Base-by-base conservation (phyloP, 2,113 vertebrate species). In the Kobus ellipsiprymnus region DNA sequence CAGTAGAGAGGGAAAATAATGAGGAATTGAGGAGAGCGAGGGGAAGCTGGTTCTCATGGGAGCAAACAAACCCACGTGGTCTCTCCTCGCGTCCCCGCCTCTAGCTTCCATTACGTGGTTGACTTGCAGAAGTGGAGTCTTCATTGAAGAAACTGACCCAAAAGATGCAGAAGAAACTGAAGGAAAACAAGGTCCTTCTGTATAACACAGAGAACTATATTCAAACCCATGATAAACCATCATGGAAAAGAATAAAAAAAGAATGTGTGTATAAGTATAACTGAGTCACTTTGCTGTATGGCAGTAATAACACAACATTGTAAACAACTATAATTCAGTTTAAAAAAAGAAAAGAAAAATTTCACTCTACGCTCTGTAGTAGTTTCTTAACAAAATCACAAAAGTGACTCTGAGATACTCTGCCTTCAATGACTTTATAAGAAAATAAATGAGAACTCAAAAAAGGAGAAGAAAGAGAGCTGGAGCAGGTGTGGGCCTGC, bases 81-180 rank as follows among this genome's bases (percentile, higher is more conserved):
- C 17, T 80, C 71, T 64, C 44, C 4, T 14, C 1, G 17, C 1
- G 0, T 55, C 57, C 1, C 1, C n/a, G 50, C 29, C 77, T 44
- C 29, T 1, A 14, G 29, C 54, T 62, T 87, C 89, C 54, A 6
- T n/a, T 13, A 5, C 1, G 4, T 0, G 9, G 54, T 3, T 78
- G 60, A 46, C 67, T 48, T 21, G 36, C 7, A 7, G 60, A 78
- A 52, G 59, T n/a, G 48, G 48, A 77, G 83, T 0, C n/a, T 60
- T 82, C 21, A 23, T 52, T 19, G 29, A 60, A 59, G 55, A 88
- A 29, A 67, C 6, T 46, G 59, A 46, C 7, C 21, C 40, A 11
- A 11, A 55, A 67, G 54, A 14, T 29, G 33, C 93, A 83, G 33
- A 33, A 52, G 81, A 90, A 54, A 50, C 5, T 1, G 36, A 85